Evolutionary conservation across 2,113 vertebrate species (phyloP), one percentile per base, ranked within the genome.

Genomic region (Talpa occidentalis): DNA sequence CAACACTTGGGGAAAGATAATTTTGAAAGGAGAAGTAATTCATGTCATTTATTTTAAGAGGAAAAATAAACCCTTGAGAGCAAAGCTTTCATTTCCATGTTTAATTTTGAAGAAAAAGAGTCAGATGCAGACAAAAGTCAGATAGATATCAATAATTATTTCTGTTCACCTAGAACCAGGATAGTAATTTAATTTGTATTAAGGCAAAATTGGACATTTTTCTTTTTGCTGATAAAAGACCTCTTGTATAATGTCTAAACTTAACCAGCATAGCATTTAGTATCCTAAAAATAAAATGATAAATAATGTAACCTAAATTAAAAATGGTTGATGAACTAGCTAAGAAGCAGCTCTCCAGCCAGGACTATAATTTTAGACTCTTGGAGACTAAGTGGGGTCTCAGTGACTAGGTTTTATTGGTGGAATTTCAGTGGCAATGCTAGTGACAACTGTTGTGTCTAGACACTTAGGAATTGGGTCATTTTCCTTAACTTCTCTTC

Each of bases 51-150:
- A 54, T 97, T 97, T 96, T 85, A 96, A 97, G 52, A 92, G 52
- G 62, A 74, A 92, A 97, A 97, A 95, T 80, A 95, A 97, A 96
- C 62, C 59, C 62, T 96, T 97, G 80, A 93, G 44, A 93, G 79
- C 40, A 88, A 92, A 81, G 73, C 88, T 96, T 97, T 96, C 60
- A 94, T 96, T 97, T 97, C 52, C 40, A 69, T 19, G 0, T 56
- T 86, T 93, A 88, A 94, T 95, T 94, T 32, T 96, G 85, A 96
- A 95, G 64, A 93, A 28, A 94, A 95, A 88, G 32, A 92, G 19
- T 70, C 76, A 89, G 80, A 70, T 92, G 28, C 54, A 93, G 81
- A 91, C 47, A 95, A 89, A 97, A 95, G 73, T 94, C 83, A 94
- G 78, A 88, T n/a, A 92, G 52, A 82, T 96, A 94, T 78, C 94